Conservation (phyloP, 2,888 invertebrate genomes). For the Empis stercorea region DNA sequence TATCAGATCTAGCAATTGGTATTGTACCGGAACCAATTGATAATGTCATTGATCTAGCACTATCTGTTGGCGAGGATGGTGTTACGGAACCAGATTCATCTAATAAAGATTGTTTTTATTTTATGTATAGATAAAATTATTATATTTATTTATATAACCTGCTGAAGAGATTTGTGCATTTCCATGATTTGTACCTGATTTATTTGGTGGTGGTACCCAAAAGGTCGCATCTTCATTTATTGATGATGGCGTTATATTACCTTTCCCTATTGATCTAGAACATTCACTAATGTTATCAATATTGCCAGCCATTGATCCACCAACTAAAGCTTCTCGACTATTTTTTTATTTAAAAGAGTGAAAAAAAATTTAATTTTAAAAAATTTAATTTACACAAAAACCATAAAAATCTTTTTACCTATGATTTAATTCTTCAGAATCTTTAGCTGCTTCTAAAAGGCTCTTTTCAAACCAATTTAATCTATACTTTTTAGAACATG, state of each 20-base stretch:
- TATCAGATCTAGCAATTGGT: conserved; percentile 39
- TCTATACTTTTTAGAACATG: conserved; percentile 40
- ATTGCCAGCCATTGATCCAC: conserved; percentile 29
- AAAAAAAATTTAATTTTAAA: background rate
- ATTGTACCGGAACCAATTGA: conserved; percentile 32
- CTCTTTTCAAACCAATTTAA: conserved; percentile 48
- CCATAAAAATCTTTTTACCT: conserved; percentile 23
- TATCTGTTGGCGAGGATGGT: conserved; percentile 37
- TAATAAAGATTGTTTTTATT: conserved; percentile 2
- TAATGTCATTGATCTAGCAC: conserved; percentile 33
- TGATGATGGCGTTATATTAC: conserved; percentile 33
- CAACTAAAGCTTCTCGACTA: conserved; percentile 38
- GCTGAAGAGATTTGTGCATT: conserved; percentile 20
- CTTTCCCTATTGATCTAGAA: conserved; percentile 23
- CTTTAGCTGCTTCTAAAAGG: conserved; percentile 39
- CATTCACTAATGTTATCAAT: conserved; percentile 35
- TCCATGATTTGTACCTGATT: conserved; percentile 13
- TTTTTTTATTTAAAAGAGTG: background rate
- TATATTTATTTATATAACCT: conserved; percentile 9
- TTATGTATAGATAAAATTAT: no score
- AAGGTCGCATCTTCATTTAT: conserved; percentile 37
- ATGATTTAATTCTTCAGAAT: conserved; percentile 33
- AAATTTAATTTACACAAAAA: background rate
- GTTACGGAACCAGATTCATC: conserved; percentile 37
- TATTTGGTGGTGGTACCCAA: conserved; percentile 35